A percentile compares a stretch with the other conserved stretches of the same genome.
These are phyloP conservation scores for Eristalis arbustorum DNA, from an alignment of 2,888 invertebrate genomes.

Conservation along the genomic window DNA sequence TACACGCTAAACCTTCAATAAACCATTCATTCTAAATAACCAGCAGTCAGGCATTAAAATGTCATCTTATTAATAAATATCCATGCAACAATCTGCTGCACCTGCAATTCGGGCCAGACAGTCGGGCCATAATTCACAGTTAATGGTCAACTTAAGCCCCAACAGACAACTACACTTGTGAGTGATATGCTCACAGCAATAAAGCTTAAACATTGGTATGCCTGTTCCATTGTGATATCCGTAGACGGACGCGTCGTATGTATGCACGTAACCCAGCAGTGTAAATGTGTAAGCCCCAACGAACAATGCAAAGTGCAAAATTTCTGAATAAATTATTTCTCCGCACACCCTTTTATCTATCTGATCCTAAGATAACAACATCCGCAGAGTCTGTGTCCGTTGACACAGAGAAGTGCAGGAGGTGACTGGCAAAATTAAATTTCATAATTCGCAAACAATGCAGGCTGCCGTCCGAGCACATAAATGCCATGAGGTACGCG, in stretches of 20 bases:
- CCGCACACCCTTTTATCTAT: conserved; percentile 24
- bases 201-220: not conserved
- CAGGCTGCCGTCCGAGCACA: not conserved
- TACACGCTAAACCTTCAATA: no score
- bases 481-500: not conserved
- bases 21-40: no score
- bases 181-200: not conserved
- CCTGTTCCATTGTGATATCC: not conserved
- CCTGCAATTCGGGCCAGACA: conserved; percentile 45
- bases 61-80: conserved; percentile 39
- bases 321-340: conserved; percentile 61
- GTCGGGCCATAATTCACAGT: conserved; percentile 53
- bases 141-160: conserved; percentile 65
- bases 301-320: conserved; percentile 59
- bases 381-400: conserved; percentile 48
- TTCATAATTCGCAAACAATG: conserved; percentile 63
- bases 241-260: not conserved
- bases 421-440: conserved; percentile 55
- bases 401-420: conserved; percentile 16
- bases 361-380: conserved; percentile 57
- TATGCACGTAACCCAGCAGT: not conserved
- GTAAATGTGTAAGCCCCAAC: not conserved
- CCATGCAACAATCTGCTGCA: conserved; percentile 44
- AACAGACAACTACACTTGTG: not conserved
- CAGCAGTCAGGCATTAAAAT: conserved; percentile 20